A percentile compares a stretch with the other conserved stretches of the same genome.
phyloP scores from a whole-genome alignment of 2,113 vertebrate genomes.

The Ibidorhyncha struthersii region DNA sequence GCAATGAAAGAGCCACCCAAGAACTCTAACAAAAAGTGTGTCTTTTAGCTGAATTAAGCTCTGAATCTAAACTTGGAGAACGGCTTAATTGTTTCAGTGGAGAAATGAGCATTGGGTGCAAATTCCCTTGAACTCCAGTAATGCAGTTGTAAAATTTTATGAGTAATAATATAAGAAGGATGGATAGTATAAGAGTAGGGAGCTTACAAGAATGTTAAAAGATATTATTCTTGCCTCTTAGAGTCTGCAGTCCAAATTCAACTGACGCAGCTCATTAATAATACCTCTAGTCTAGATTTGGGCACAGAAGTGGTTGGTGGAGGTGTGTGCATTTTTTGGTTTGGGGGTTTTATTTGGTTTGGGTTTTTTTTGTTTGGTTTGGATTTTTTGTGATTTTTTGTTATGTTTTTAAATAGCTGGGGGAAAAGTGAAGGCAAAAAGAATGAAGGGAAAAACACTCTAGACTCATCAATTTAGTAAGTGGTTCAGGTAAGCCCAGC shows the following conservation, averaged over 20 bases:
- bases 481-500: background rate
- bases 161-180: background rate
- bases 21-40: background rate
- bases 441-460: background rate
- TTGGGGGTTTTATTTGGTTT: background rate
- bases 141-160: background rate
- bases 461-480: background rate
- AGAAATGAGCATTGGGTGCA: background rate
- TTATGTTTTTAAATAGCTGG: background rate
- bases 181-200: background rate
- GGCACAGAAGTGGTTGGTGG: background rate
- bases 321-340: background rate
- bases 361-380: background rate
- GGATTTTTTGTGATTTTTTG: background rate
- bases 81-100: background rate
- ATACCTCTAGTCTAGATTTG: background rate
- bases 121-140: background rate
- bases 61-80: background rate
- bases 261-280: background rate
- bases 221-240: background rate
- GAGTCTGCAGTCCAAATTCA: background rate
- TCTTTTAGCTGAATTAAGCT: background rate
- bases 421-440: background rate
- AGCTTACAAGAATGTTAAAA: background rate
- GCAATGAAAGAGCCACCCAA: background rate